Conservation (phyloP, 1,140 invertebrate species). For the Mizuhopecten yessoensis region DNA sequence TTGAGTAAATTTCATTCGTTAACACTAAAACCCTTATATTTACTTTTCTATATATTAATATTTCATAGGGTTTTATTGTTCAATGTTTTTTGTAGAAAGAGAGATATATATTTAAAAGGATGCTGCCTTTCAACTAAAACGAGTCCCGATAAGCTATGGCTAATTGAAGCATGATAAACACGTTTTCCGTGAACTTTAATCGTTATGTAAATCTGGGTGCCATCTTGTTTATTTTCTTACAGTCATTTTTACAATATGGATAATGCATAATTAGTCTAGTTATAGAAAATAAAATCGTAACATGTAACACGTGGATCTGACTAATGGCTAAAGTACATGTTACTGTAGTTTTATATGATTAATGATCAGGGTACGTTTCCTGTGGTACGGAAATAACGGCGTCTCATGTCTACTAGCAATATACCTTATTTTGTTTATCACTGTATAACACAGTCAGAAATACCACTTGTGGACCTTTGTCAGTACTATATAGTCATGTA, state of each 20-base stretch:
- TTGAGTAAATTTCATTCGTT: not conserved
- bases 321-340: not conserved
- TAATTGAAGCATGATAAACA: not conserved
- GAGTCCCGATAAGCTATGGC: not conserved
- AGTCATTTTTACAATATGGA: not conserved
- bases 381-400: not conserved
- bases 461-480: no score
- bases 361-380: not conserved
- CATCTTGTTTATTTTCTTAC: conserved; percentile 21
- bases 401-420: not conserved
- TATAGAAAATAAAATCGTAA: not conserved
- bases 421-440: not conserved
- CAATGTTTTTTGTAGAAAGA: not conserved
- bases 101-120: not conserved
- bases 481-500: no score
- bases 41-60: not conserved
- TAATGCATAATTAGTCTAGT: conserved; percentile 24
- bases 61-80: not conserved
- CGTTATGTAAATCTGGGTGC: not conserved
- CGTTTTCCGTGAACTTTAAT: not conserved
- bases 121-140: not conserved
- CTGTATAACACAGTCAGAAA: no score
- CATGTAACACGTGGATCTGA: not conserved
- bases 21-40: not conserved
- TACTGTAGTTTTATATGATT: no score